Percentiles rank a stretch among this genome's conserved stretches.
Evolutionary conservation across 2,797 vertebrate species (phyloP).

Genomic region (Poeciliopsis gracilis): DNA sequence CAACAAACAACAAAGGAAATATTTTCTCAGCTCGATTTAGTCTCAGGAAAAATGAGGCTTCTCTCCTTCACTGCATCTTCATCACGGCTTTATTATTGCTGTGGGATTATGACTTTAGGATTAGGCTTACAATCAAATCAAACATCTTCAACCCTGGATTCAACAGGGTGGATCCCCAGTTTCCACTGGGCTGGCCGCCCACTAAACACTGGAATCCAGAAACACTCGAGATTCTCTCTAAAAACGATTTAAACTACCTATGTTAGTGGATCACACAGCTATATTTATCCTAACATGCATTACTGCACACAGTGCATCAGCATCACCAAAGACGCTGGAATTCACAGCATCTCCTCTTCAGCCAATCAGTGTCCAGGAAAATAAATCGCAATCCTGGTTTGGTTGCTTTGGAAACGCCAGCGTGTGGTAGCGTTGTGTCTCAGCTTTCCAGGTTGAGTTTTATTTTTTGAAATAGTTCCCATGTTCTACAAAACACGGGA

Average conservation of each 20-base stretch:
- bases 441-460: background rate
- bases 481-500: background rate
- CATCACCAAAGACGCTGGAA: background rate
- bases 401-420: background rate
- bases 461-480: background rate
- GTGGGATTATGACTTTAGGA: background rate
- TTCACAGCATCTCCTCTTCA: background rate
- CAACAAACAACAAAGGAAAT: conserved; percentile 14
- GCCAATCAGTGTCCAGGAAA: background rate
- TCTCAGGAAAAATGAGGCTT: background rate
- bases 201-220: background rate
- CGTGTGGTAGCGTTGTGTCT: background rate
- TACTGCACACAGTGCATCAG: background rate
- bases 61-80: background rate
- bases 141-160: background rate
- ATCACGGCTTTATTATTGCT: background rate
- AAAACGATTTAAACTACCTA: background rate
- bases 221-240: background rate
- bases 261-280: background rate
- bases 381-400: background rate
- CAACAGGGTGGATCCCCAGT: background rate
- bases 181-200: background rate
- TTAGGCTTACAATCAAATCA: background rate
- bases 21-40: background rate
- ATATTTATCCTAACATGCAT: background rate